Conservation (phyloP, 2,888 invertebrate species). For the Caenorhabditis panamensis region DNA sequence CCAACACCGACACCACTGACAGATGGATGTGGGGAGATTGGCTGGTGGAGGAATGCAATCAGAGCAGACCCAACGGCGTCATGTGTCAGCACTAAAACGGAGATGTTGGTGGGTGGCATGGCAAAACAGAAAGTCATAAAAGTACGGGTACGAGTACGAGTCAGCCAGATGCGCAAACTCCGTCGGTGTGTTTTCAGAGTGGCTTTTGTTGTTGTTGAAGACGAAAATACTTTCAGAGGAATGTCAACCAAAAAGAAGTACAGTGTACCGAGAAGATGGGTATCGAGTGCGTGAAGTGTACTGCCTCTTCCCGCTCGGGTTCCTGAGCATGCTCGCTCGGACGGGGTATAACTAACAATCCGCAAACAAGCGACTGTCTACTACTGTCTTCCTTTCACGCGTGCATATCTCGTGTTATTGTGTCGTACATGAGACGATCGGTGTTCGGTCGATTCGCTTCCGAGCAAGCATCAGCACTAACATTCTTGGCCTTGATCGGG, state of each 20-base stretch:
- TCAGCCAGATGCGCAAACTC: slow-evolving; percentile 4
- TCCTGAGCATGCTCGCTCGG: slow-evolving; percentile 47
- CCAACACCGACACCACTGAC: slow-evolving; percentile 11
- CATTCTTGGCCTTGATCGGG: neutral
- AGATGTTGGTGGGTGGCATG: slow-evolving; percentile 21
- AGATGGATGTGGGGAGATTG: slow-evolving; percentile 10
- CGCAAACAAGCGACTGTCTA: slow-evolving; percentile 41
- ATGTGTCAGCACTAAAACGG: slow-evolving; percentile 32
- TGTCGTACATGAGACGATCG: slow-evolving; percentile 20
- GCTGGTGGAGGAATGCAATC: neutral
- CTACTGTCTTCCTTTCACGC: slow-evolving; percentile 36
- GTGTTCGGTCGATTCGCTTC: neutral
- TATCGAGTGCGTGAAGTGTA: slow-evolving; percentile 55
- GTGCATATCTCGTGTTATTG: slow-evolving; percentile 32
- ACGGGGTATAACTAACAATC: slow-evolving; percentile 53
- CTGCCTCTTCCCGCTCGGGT: slow-evolving; percentile 20
- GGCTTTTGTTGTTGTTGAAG: no score
- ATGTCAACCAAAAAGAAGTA: slow-evolving; percentile 37
- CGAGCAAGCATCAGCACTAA: no score
- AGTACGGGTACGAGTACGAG: neutral
- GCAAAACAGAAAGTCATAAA: slow-evolving; percentile 22
- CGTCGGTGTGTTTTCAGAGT: neutral
- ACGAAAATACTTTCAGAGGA: neutral
- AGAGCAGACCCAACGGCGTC: slow-evolving; percentile 3
- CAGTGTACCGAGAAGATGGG: slow-evolving; percentile 35